Evolutionary conservation across 1,140 invertebrate species (phyloP).

Genomic region (Papilio machaon): DNA sequence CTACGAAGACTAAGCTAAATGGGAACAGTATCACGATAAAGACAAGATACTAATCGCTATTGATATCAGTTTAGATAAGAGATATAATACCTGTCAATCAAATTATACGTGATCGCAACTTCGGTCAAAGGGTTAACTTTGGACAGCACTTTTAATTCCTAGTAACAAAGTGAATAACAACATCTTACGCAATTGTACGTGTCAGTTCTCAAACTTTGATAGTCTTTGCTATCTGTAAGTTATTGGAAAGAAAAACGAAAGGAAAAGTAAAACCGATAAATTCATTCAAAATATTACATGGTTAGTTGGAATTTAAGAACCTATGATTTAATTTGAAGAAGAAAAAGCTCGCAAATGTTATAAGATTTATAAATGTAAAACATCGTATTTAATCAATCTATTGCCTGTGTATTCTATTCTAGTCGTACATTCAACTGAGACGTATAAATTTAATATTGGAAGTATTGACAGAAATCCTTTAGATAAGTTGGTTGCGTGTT

Average conservation of each 20-base stretch:
- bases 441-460: conserved; percentile 21
- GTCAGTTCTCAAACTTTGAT: neutral
- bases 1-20: neutral
- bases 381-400: neutral
- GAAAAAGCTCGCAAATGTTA: neutral
- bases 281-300: too few relatives aligned
- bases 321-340: neutral
- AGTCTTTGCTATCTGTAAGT: neutral
- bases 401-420: conserved; percentile 44
- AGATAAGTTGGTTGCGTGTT: conserved; percentile 17
- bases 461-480: conserved; percentile 23
- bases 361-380: neutral
- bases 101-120: neutral
- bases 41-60: neutral
- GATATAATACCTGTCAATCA: neutral
- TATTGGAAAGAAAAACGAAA: neutral
- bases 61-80: neutral
- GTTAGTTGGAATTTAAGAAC: too few relatives aligned
- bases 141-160: neutral
- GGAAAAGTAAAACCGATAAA: too few relatives aligned
- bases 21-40: too few relatives aligned
- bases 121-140: conserved; percentile 4
- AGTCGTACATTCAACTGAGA: conserved; percentile 38
- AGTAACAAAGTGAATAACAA: neutral
- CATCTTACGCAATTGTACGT: neutral